Base-by-base conservation (phyloP, 2,888 invertebrate species). In the Ennomos erosarius region DNA sequence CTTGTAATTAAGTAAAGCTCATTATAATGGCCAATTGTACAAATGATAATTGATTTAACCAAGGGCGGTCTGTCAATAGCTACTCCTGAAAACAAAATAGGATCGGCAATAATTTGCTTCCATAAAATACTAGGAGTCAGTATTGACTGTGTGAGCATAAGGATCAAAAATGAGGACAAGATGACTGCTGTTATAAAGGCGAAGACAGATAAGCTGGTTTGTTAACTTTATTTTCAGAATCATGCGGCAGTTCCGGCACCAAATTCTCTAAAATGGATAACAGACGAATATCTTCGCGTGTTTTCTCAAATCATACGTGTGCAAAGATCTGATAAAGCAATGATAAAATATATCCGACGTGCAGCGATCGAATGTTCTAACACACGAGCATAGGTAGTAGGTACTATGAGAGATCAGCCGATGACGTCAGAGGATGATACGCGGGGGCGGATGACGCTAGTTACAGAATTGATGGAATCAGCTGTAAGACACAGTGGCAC, bases 281-380 rank as follows among this genome's bases (percentile, higher is more conserved):
- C 9, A 12, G 8, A 26, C 26, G 9, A 35, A 8, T 33, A 12
- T 12, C 11, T 43, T 13, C 35, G 11, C 44, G 26, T 35, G 43
- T 36, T 47, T 54, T 39, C 37, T 37, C 10, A 11, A 36, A 12
- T 35, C 36, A 40, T 36, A 49, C 53, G 56, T 56, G 56, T 61
- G 56, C 55, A 53, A 61, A 60, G 48, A 52, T 34, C 35, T 47
- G 39, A 53, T 68, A 67, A 68, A 64, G 61, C 64, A 61, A 70
- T 64, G 43, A 68, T 50, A 60, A 48, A n/a, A n/a, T n/a, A 70
- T 66, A 63, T 52, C 56, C 55, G 11, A 43, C 74, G 72, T 75
- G 69, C 79, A 77, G 67, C 67, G 74, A 78, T 79, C 76, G 74
- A 79, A 74, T 66, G 67, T 77, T 78, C 74, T 55, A 67, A 60